A percentile compares a stretch with the other conserved stretches of the same genome.
These are phyloP conservation scores for Phrynocephalus vlangalii DNA, from an alignment of 2,797 vertebrate species.

Conservation along the genomic window DNA sequence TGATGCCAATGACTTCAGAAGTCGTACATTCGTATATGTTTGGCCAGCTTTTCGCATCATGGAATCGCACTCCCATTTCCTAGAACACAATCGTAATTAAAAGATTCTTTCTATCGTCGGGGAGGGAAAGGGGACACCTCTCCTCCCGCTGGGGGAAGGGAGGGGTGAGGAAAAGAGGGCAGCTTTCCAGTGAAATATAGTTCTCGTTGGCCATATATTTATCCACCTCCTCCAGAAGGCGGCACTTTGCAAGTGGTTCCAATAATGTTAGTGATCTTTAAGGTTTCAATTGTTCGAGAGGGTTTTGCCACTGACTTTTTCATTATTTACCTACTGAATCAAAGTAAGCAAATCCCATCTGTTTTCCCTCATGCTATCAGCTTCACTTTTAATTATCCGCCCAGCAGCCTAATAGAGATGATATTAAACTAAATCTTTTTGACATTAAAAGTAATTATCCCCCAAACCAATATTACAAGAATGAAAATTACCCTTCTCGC, in stretches of 20 bases:
- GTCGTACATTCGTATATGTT: not conserved
- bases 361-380: conserved; percentile 93
- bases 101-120: conserved; percentile 63
- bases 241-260: conserved; percentile 74
- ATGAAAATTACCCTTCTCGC: conserved; percentile 77
- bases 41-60: conserved; percentile 19
- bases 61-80: conserved; percentile 48
- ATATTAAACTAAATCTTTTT: conserved; percentile 99
- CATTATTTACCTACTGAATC: conserved; percentile 97
- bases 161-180: conserved; percentile 54
- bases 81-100: conserved; percentile 73
- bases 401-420: conserved; percentile 99
- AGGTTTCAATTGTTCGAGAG: conserved; percentile 78
- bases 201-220: conserved; percentile 73
- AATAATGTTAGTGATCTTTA: conserved; percentile 76
- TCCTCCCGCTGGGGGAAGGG: conserved; percentile 51
- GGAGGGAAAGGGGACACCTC: conserved; percentile 41
- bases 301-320: conserved; percentile 84
- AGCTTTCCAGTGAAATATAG: conserved; percentile 72
- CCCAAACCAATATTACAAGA: conserved; percentile 85
- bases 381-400: conserved; percentile 98
- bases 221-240: conserved; percentile 66
- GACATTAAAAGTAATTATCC: conserved; percentile 99
- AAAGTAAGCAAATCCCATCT: conserved; percentile 99
- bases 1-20: not conserved